Evolutionary conservation across 2,888 invertebrate species (phyloP), one percentile per base, ranked within the genome.

Genomic region (Tenthredo mesomela): DNA sequence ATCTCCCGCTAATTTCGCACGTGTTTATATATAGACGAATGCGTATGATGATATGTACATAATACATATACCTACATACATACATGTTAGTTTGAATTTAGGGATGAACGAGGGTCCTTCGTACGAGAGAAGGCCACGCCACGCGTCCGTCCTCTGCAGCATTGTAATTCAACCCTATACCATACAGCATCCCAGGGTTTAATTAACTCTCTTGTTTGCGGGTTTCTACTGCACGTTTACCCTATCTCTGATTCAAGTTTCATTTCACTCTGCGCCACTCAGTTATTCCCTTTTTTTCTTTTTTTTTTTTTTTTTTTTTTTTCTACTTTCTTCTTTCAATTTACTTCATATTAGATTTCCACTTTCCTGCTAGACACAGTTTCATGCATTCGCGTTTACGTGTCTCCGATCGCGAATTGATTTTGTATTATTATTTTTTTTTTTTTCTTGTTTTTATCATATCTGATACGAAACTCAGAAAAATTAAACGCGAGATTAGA

Each of bases 131-230:
- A 78, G 85, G 84, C 83, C 86, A n/a, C 54, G 18, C 86, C 86
- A 71, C 77, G 50, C 84, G 86, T 78, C 86, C 84, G 86, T 78
- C 86, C 84, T 71, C 84, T 77, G 82, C 84, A 84, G 82, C 84
- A 84, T 86, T 84, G 84, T 85, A 85, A 77, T 54, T 77, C 82
- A 84, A 58, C 61, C 77, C 85, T 58, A 82, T 86, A 84, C 84
- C 82, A 83, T 83, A 58, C 84, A 70, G n/a, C 75, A 50, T 43
- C 71, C 21, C 47, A 65, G 85, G 88, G 85, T 89, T 88, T 89
- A 89, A 89, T 89, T 89, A 89, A 89, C 88, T 87, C 88, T 88
- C 89, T 88, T 89, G 89, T 89, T 88, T 88, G 88, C 88, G 84
- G 86, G 87, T 85, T 86, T 73, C 86, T 65, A 84, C 65, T 84